Conservation (phyloP, 1,140 invertebrate species). For the Palaemon carinicauda region DNA sequence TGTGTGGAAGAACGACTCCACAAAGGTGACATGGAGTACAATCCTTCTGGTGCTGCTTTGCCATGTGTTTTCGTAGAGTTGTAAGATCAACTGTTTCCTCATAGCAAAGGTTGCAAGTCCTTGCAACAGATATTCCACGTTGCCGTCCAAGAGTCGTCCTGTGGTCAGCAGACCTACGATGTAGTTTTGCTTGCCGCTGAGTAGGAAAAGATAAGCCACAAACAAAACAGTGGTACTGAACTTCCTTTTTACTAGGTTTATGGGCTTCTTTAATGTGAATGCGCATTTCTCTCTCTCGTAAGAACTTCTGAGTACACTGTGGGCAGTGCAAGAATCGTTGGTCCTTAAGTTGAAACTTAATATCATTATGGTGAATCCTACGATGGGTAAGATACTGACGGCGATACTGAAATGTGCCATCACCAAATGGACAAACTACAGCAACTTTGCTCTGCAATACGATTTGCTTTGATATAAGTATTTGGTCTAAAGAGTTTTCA, state of each 20-base stretch:
- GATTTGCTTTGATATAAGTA: constrained; percentile 29
- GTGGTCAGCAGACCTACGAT: constrained; percentile 41
- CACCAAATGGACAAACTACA: constrained; percentile 36
- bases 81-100: constrained; percentile 31
- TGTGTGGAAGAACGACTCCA: constrained; percentile 26
- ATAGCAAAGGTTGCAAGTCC: constrained; percentile 40
- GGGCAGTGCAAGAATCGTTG: constrained; percentile 24
- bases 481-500: constrained; percentile 21
- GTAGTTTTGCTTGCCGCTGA: not conserved
- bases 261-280: constrained; percentile 29
- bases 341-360: constrained; percentile 23
- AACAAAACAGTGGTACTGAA: constrained; percentile 38
- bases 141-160: constrained; percentile 30
- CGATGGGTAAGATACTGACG: constrained; percentile 39
- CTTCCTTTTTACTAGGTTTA: not conserved
- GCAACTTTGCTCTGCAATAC: constrained; percentile 7
- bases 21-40: constrained; percentile 47
- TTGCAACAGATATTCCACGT: constrained; percentile 11
- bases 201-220: constrained; percentile 40
- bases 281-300: constrained; percentile 40
- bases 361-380: constrained; percentile 25
- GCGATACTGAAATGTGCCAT: constrained; percentile 18
- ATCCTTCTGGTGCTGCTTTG: constrained; percentile 24
- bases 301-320: constrained; percentile 12
- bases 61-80: constrained; percentile 36